Conservation (phyloP, 1,140 invertebrate species). For the Zaprionus lachaisei region DNA sequence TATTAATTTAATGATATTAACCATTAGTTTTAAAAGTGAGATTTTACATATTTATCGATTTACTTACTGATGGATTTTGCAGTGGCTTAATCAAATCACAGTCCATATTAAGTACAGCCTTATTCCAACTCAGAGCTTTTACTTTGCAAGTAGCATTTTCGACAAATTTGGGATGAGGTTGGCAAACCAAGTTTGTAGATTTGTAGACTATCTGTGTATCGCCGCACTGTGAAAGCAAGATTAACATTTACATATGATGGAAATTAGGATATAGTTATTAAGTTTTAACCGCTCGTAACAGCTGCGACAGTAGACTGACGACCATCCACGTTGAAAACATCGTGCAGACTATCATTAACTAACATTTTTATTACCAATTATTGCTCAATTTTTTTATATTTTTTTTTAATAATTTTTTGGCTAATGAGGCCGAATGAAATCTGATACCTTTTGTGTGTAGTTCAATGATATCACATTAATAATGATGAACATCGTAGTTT, state of each 20-base stretch:
- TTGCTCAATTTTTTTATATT: not conserved
- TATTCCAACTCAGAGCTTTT: slow-evolving; percentile 53
- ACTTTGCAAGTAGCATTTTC: slow-evolving; percentile 32
- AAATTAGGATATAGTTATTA: not conserved
- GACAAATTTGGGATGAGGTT: not conserved
- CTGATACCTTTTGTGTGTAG: not conserved
- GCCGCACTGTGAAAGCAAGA: slow-evolving; percentile 9
- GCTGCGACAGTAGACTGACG: not conserved
- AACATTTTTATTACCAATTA: not conserved
- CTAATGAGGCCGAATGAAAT: not conserved
- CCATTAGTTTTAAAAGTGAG: not conserved
- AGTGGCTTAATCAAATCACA: slow-evolving; percentile 27
- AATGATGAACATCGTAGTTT: not conserved
- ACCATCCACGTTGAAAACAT: not conserved
- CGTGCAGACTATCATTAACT: not conserved
- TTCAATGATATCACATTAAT: not conserved
- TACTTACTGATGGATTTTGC: slow-evolving; percentile 41
- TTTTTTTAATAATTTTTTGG: not conserved
- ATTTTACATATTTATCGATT: not conserved
- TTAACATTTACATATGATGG: not conserved
- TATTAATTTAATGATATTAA: no score
- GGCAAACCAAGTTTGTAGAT: slow-evolving; percentile 45
- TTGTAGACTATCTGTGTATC: slow-evolving; percentile 32
- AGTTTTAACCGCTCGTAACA: not conserved
- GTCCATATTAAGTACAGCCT: slow-evolving; percentile 42